Base-by-base conservation (phyloP, 2,888 invertebrate species). In the Agrilus biguttatus region DNA sequence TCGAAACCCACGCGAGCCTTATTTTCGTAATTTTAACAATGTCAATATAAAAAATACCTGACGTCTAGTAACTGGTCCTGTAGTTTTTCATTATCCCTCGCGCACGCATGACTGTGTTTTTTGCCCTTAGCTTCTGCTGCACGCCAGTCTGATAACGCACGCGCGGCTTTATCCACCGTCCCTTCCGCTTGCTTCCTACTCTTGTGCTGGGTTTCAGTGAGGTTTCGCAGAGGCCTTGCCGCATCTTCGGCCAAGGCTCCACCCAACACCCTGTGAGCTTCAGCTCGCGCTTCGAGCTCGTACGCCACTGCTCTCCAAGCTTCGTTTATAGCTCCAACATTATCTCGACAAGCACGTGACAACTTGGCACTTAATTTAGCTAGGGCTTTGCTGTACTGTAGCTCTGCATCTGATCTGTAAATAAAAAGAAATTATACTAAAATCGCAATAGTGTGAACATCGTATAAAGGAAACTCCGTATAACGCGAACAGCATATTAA, bases 261-360 rank as follows among this genome's bases (percentile, higher is more conserved):
- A 2, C 62, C 60, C 41, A 60, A 64, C 53, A 67, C 77, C 76
- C 80, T 80, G 71, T 93, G 93, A 42, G 87, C 78, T 62, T 93
- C 92, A 33, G 91, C 85, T 56, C 90, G 83, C 50, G 83, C 78
- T 65, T 93, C 93, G 81, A 93, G 84, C 68, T 91, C 90, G n/a
- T 80, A 70, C 40, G 89, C 90, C 47, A 90, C 88, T 51, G 84
- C 78, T 66, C 87, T 85, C 91, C 92, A 93, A 42, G 90, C 89
- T 55, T 90, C 86, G 52, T 86, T 83, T 54, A 92, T 77, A 40
- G 85, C 80, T 40, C 84, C 83, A 33, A 81, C 74, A 51, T 80
- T 75, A 57, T 83, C 84, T 48, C 83, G 75, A 63, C 83, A 83
- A 1, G 87, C 85, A 66, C 90, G 85, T 55, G 82, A 75, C 50